phyloP scores from a whole-genome alignment of 2,888 invertebrate species.

The Cerceris ruficornis region DNA sequence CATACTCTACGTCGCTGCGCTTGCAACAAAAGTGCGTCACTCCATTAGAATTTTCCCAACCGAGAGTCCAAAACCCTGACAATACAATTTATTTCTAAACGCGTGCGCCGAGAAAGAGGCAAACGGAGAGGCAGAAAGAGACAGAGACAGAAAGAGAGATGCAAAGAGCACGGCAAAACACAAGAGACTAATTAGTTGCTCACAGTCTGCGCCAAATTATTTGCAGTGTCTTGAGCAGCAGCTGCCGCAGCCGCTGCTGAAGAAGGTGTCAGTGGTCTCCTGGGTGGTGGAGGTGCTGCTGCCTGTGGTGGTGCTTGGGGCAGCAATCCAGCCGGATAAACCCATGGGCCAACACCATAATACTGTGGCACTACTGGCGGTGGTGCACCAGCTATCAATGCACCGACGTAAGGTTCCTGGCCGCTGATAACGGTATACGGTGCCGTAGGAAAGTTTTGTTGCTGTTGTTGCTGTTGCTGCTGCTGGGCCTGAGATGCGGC shows the following conservation, averaged over 20 bases:
- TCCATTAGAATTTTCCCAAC: not conserved
- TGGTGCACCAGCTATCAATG: conserved; percentile 89
- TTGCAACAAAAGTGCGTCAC: no score
- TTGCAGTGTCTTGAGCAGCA: conserved; percentile 83
- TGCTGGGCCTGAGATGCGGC: conserved; percentile 88
- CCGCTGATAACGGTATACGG: conserved; percentile 94
- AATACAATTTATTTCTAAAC: conserved; percentile 60
- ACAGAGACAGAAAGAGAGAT: not conserved
- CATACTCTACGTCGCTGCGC: no score
- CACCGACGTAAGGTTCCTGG: conserved; percentile 92
- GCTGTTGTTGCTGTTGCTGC: conserved; percentile 90
- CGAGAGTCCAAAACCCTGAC: conserved; percentile 11
- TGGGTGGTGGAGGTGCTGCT: conserved; percentile 83
- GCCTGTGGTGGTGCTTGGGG: conserved; percentile 85
- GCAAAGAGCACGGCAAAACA: not conserved
- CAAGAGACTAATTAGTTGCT: conserved; percentile 48
- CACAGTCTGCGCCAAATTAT: conserved; percentile 82
- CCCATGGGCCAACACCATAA: conserved; percentile 96
- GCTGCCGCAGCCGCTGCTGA: conserved; percentile 87
- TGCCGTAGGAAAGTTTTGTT: conserved; percentile 91
- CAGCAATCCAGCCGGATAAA: conserved; percentile 92
- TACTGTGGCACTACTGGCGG: conserved; percentile 90
- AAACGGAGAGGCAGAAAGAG: no score
- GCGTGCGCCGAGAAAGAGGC: conserved; percentile 3
- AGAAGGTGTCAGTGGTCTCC: conserved; percentile 91